Conservation (phyloP, 2,113 vertebrate genomes). For the Eublepharis macularius region DNA sequence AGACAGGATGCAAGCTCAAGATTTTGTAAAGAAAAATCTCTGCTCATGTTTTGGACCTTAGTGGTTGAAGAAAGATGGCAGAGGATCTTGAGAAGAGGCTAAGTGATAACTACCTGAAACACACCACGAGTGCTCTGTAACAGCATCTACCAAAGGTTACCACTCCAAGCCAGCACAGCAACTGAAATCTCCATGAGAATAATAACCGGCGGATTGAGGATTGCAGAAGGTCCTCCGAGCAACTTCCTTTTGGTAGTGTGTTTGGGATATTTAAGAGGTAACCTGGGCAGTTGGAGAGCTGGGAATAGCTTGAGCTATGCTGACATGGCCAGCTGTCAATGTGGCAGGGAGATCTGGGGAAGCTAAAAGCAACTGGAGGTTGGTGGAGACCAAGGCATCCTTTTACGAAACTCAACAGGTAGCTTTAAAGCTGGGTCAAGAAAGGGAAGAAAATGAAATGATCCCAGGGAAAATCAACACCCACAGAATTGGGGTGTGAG, state of each 20-base stretch:
- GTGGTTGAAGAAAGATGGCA: not conserved
- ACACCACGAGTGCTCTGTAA: not conserved
- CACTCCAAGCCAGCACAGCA: not conserved
- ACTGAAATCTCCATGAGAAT: not conserved
- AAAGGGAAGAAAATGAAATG: not conserved
- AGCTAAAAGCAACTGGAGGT: no score
- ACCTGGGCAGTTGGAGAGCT: not conserved
- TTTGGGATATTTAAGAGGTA: not conserved
- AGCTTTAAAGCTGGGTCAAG: not conserved
- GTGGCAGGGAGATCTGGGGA: not conserved
- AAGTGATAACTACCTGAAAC: not conserved
- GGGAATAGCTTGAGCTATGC: not conserved
- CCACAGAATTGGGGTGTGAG: not conserved
- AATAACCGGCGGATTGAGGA: not conserved
- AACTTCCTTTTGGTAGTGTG: not conserved
- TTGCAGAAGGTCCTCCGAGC: not conserved
- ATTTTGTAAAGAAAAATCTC: not conserved
- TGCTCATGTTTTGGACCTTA: not conserved
- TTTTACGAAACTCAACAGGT: no score
- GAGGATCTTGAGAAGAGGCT: not conserved
- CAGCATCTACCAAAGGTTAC: not conserved
- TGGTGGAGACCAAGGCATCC: accelerated
- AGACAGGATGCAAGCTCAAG: not conserved
- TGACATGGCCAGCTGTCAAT: not conserved
- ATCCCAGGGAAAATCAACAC: not conserved